Base-by-base conservation (phyloP, 2,113 vertebrate genomes). In the Xyrauchen texanus region DNA sequence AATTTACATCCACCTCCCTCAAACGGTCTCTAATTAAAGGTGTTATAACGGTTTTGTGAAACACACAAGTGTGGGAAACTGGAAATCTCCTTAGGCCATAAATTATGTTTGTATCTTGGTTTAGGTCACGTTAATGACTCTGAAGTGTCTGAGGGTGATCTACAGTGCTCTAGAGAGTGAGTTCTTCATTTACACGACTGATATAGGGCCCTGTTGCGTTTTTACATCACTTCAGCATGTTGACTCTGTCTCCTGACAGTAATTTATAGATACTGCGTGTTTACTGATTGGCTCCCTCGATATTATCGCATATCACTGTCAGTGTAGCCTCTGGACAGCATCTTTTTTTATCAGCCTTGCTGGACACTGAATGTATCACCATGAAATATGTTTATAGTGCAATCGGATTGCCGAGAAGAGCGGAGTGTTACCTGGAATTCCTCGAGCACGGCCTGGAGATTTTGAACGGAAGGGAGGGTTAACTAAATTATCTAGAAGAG, bases 291-390 rank as follows among this genome's bases (percentile, higher is more conserved):
- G n/a, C 62, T 66, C 42, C 11, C 16, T 57, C 68, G 8, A n/a
- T 2, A 60, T 64, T 57, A 73, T 73, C 61, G 57, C 47, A 76
- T 64, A 76, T 76, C 61, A 73, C 73, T 63, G 47, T 71, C 68
- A 52, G 57, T 13, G 62, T 6, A 57, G 42, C 8, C n/a, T 12
- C 52, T 66, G 52, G 63, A 80, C 64, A 60, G 42, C 62, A 42
- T 53, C 8, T 45, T 53, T 47, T 21, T 58, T 66, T 74, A 47
- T 67, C n/a, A 58, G 62, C 57, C 61, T 44, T 7, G 44, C 44
- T 46, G 53, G 11, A 55, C 6, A 55, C 15, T 16, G 15, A 46
- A 66, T 73, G 49, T 8, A 80, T 74, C 62, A 73, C 12, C 44
- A 5, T 0, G 1, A 60, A 74, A 57, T 42, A 65, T 49, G 10